A percentile compares a stretch with the other conserved stretches of the same genome.
Evolutionary conservation across 2,113 vertebrate genomes (phyloP).

Genomic region (rat (Rattus norvegicus)): DNA sequence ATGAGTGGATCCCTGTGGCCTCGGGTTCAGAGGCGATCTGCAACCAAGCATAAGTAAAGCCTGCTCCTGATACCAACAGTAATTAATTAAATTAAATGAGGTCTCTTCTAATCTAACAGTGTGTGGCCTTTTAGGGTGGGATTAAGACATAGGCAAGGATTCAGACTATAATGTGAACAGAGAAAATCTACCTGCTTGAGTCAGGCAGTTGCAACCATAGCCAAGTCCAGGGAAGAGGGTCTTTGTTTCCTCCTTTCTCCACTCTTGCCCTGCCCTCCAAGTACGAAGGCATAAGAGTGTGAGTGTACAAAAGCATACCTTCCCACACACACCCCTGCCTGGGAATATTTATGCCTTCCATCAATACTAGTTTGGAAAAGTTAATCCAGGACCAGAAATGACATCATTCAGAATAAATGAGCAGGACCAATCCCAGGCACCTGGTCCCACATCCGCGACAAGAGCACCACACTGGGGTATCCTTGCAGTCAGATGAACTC

Average conservation of each 20-base stretch:
- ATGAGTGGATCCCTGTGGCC: no score
- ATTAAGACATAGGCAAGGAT: neutral
- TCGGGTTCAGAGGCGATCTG: no score
- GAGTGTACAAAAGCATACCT: no score
- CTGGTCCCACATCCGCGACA: neutral
- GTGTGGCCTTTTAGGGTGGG: neutral
- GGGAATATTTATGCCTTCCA: neutral
- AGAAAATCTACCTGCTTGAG: neutral
- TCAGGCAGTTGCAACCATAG: neutral
- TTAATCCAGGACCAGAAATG: neutral
- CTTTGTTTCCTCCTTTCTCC: neutral
- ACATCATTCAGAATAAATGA: slow-evolving; percentile 12
- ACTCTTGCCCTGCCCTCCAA: neutral
- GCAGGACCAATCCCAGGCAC: neutral
- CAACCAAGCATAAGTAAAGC: no score
- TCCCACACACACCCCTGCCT: neutral
- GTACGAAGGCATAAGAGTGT: neutral
- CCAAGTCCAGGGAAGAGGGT: neutral
- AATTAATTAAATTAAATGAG: neutral
- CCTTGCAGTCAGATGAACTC: accelerated
- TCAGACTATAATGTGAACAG: neutral
- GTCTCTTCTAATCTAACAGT: neutral
- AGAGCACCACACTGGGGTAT: neutral
- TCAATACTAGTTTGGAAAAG: neutral
- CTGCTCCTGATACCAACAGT: no score